Base-by-base conservation (phyloP, 2,113 vertebrate species). In the Dromaius novaehollandiae region DNA sequence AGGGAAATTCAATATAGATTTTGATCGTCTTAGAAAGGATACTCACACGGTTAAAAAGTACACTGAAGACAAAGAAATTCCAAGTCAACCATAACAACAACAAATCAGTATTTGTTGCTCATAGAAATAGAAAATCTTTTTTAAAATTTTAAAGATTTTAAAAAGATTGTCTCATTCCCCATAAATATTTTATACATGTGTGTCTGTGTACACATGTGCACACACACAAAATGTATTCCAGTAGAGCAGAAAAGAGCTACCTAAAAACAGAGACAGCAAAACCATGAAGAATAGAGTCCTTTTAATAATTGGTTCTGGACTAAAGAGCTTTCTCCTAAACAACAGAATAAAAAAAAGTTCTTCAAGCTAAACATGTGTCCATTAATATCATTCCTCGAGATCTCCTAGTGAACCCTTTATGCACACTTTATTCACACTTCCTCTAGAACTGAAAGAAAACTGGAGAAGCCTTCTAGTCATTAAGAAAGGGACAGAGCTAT, bases 101-200 rank as follows among this genome's bases (percentile, higher is more conserved):
- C 60, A 91, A 94, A 90, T 83, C 85, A 81, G 88, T 91, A 88
- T 60, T 81, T 58, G 46, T 42, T 90, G 76, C 71, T 83, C 82
- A 64, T 1, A 93, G 79, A 93, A 90, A 96, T 71, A 60, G 55
- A 90, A 95, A 94, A 81, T 61, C 74, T 84, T 76, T 85, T 89
- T 89, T 6, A 13, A 42, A 42, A 42, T 13, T 50, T 26, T 16
- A 5, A 26, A 14, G 14, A 60, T 68, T 78, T 78, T 38, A 74
- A 5, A 7, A 69, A 61, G 24, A 71, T 36, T 6, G 5, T n/a
- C 44, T 90, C 64, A 40, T 5, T 80, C 40, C 28, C 53, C 24
- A 7, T 14, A 74, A 90, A 58, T 58, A 58, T 32, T 58, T 18
- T 58, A 8, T 58, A 32, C 11, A 30, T 58, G 30, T 58, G 32